Conservation (phyloP, 2,113 vertebrate species). For the Bagarius yarrelli region DNA sequence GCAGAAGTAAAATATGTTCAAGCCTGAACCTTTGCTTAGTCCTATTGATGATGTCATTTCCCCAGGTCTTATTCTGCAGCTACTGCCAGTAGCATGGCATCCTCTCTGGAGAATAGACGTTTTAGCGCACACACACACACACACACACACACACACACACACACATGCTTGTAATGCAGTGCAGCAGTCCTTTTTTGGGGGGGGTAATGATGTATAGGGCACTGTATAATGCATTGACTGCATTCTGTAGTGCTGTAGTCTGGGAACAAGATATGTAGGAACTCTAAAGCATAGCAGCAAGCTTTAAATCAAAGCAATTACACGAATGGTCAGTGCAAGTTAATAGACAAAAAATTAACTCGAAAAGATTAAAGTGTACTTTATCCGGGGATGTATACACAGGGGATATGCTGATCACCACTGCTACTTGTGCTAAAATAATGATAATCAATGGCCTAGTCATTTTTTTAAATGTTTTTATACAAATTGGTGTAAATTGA, state of each 20-base stretch:
- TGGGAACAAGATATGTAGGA: constrained; percentile 4
- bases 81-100: constrained; percentile 7
- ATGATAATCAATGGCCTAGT: not conserved
- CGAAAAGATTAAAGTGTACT: not conserved
- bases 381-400: not conserved
- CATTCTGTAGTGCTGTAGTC: constrained; percentile 18
- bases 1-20: not conserved
- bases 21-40: not conserved
- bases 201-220: constrained; percentile 18
- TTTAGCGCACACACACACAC: constrained; percentile 8
- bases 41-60: constrained; percentile 21
- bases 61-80: constrained; percentile 32
- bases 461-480: too few species aligned
- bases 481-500: not conserved
- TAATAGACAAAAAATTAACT: not conserved
- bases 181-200: constrained; percentile 6
- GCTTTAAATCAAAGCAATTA: not conserved
- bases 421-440: not conserved
- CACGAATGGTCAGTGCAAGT: not conserved
- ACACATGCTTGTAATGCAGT: not conserved
- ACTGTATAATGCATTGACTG: constrained; percentile 28
- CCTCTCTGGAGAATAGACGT: constrained; percentile 14
- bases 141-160: not conserved
- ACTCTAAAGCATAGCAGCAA: not conserved
- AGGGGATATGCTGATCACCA: not conserved